These are phyloP conservation scores for Trialeurodes vaporariorum DNA, from an alignment of 1,140 invertebrate species.

Conservation along the genomic window DNA sequence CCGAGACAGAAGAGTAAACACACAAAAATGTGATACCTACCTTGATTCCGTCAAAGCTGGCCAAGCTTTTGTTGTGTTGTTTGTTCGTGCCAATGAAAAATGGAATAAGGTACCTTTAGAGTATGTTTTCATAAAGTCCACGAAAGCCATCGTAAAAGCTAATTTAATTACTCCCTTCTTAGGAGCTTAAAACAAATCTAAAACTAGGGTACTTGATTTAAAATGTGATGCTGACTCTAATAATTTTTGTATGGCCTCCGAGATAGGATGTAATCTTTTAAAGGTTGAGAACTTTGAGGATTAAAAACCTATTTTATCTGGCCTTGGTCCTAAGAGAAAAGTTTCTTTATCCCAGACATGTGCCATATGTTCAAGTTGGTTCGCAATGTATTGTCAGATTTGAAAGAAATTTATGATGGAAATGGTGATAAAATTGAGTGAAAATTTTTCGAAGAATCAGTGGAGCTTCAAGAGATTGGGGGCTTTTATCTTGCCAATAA, in stretches of 20 bases:
- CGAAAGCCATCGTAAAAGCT: constrained; percentile 15
- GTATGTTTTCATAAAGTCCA: background rate
- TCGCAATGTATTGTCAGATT: constrained; percentile 12
- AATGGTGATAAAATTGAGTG: constrained; percentile 24
- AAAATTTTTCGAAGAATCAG: constrained; percentile 25
- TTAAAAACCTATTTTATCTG: constrained; percentile 12
- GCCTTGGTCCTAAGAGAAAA: constrained; percentile 13
- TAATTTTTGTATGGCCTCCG: constrained; percentile 11
- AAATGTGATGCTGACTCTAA: constrained; percentile 14
- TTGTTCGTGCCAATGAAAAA: background rate
- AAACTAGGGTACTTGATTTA: constrained; percentile 10
- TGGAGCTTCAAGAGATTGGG: constrained; percentile 24
- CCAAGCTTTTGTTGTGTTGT: background rate
- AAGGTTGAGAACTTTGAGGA: constrained; percentile 2
- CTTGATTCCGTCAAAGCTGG: background rate
- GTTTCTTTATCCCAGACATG: constrained; percentile 20
- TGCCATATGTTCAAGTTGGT: constrained; percentile 24
- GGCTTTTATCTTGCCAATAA: constrained; percentile 28
- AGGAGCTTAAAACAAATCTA: constrained; percentile 20
- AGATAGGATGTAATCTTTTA: constrained; percentile 18
- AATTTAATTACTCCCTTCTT: constrained; percentile 24
- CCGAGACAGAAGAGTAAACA: no score
- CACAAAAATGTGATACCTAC: no score
- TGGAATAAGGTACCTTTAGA: background rate
- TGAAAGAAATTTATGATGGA: constrained; percentile 15